Base-by-base conservation (phyloP, 1,140 invertebrate genomes). In the Phenacoccus solenopsis region DNA sequence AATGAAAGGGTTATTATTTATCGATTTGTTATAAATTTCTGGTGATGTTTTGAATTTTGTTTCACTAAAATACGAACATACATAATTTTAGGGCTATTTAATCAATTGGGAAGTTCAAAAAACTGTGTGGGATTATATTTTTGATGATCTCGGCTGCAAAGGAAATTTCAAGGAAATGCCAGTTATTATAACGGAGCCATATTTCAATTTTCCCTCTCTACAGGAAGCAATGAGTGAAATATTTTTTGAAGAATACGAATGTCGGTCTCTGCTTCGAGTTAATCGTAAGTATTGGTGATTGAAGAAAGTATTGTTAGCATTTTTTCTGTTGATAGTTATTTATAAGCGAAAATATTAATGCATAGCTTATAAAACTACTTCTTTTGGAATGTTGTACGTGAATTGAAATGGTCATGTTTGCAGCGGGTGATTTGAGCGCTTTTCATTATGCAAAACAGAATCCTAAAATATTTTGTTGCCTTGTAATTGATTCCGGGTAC, bases 221-320 rank as follows among this genome's bases (percentile, higher is more conserved):
- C 93, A 97, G 81, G 94, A 98, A 79, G 91, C 88, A 13, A 90
- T 94, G 79, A 88, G 88, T 38, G 97, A 99, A 82, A 91, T 98
- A 72, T 90, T 98, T 70, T 99, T 98, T 81, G 97, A 99, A 79
- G 95, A 98, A 79, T 98, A 96, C 77, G 93, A 94, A 74, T 93
- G 96, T 76, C 85, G 90, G 68, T 88, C 89, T 7, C 81, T 98
- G 59, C 82, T 94, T 57, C 84, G 89, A 76, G 88, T 90, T 27
- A 95, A 93, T 77, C 83, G 90, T 84, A 76, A 76, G 69, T 73
- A 25, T 28, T 68, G 30, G 5, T 32, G 30, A 13, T 13, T 32
- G 5, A 5, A 32, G 13, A 32, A 32, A 7, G 30, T 32, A 32
- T 7, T 32, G 5, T 32, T 13, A 13, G 5, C 30, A 32, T 68